Percentiles rank a stretch among this genome's conserved stretches.
phyloP scores from a whole-genome alignment of 2,113 vertebrate genomes.

The Actenoides lindsayi region DNA sequence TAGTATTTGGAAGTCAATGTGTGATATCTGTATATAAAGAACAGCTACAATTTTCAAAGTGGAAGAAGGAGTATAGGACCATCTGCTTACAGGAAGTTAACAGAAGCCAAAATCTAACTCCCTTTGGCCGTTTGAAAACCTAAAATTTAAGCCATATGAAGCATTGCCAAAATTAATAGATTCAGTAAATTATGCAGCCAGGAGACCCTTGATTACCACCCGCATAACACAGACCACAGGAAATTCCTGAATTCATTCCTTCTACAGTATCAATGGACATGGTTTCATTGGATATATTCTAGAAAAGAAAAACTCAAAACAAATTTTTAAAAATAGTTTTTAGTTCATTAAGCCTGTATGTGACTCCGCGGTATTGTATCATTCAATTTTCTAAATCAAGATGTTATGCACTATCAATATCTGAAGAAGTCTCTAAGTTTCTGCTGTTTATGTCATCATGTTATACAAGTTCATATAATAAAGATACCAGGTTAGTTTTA shows the following conservation, averaged over 20 bases:
- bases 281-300: neutral
- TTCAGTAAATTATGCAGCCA: neutral
- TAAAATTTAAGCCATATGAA: neutral
- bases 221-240: neutral
- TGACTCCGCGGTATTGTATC: neutral
- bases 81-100: neutral
- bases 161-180: neutral
- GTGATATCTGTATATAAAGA: neutral
- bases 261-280: neutral
- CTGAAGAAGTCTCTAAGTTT: neutral
- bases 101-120: neutral
- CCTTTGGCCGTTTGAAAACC: neutral
- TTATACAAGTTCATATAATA: neutral
- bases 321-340: neutral
- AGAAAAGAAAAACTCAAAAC: neutral
- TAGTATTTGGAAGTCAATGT: neutral
- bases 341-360: neutral
- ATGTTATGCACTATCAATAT: neutral
- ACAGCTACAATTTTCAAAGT: neutral
- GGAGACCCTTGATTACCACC: neutral
- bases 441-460: neutral
- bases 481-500: neutral
- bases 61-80: neutral
- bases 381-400: neutral
- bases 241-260: neutral